Base-by-base conservation (phyloP, 35 echinoderm and acorn worm genomes). In the Stichopus chloronotus region DNA sequence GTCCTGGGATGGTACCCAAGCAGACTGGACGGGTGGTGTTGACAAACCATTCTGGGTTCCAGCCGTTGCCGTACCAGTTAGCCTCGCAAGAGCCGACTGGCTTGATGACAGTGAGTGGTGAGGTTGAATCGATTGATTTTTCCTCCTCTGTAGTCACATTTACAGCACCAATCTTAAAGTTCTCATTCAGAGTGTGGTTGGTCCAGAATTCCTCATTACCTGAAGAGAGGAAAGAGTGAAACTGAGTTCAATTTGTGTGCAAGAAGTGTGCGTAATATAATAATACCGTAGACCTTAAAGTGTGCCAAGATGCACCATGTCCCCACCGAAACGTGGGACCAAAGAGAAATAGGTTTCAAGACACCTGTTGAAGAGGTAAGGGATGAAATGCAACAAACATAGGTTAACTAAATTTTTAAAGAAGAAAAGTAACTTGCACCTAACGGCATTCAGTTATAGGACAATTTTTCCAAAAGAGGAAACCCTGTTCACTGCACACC, bases 1-100 rank as follows among this genome's bases (percentile, higher is more conserved):
- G 71, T 57, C 90, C 90, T 5, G 90, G 12, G 12, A 91, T 25
- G 76, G 90, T 56, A 58, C 72, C 90, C 69, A 91, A 9, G 90
- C 90, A 91, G 4, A 91, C 55, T 58, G 72, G 90, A 7, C 76
- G 30, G 25, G 52, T 13, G 90, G 90, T 91, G 9, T 63, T 16
- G 19, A 78, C 69, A 80, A 95, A 97, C 96, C 96, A 95, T 80
- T 97, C 96, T 10, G 76, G 53, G 72, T 93, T 88, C 96, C 96
- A 97, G 14, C 11, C 59, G 5, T 93, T 80, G 8, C 96, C 96
- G 6, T 63, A 93, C 96, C 96, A 97, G 86, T 78, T 57, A 5
- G 52, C 58, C 72, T 97, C 96, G 71, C 96, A 97, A 7, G 87
- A 77, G 23, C 90, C 90, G 0, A 79, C 90, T 24, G 90, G 72